phyloP scores from a whole-genome alignment of 1,140 invertebrate species.

The Coptotermes formosanus region DNA sequence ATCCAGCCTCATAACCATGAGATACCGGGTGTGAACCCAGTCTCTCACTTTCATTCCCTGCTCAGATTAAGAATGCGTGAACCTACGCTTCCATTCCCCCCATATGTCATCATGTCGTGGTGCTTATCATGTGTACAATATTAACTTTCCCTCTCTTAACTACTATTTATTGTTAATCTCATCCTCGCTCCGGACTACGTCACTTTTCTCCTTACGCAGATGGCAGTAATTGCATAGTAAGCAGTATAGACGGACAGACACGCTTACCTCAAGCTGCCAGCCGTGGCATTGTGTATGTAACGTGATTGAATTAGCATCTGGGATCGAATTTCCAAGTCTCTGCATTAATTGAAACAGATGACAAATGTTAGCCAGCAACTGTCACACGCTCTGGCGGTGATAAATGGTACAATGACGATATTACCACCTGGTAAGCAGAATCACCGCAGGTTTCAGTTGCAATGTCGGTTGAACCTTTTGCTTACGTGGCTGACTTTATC shows the following conservation, averaged over 20 bases:
- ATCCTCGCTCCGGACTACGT: too few species aligned
- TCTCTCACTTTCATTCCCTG: too few species aligned
- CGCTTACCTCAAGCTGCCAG: background rate
- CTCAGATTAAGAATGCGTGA: too few species aligned
- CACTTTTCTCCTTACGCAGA: too few species aligned
- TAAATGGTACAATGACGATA: background rate
- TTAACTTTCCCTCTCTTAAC: too few species aligned
- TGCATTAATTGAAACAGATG: constrained; percentile 9
- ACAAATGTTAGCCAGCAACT: background rate
- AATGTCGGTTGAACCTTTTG: background rate
- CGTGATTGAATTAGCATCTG: background rate
- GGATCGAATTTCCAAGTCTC: background rate
- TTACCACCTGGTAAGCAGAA: background rate
- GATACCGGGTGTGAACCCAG: too few species aligned
- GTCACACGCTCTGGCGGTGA: constrained; percentile 11
- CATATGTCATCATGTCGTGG: too few species aligned
- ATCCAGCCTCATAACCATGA: too few species aligned
- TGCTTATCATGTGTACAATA: too few species aligned
- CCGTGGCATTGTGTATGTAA: background rate
- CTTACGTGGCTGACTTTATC: background rate
- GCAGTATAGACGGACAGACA: background rate
- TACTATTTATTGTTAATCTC: too few species aligned
- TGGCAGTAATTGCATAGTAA: too few species aligned
- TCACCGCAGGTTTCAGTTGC: background rate
- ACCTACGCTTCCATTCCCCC: too few species aligned